These are phyloP conservation scores for Elachura formosa DNA, from an alignment of 2,113 vertebrate species.

Conservation along the genomic window DNA sequence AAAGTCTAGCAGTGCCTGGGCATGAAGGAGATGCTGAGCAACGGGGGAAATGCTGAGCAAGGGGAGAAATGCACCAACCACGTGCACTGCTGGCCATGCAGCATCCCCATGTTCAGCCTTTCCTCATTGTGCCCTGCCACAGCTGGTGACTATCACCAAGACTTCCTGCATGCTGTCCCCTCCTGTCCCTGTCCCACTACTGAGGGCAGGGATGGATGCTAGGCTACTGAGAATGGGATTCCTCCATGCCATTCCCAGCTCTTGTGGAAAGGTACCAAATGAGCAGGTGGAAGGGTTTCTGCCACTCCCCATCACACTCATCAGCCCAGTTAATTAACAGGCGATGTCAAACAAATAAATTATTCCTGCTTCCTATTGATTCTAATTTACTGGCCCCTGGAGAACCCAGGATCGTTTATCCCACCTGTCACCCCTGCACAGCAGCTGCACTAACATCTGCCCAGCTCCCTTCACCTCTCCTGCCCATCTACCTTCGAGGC, in stretches of 20 bases:
- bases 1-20: not conserved
- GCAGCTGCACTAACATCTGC: conserved; percentile 39
- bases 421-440: conserved; percentile 45
- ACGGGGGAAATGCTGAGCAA: not conserved
- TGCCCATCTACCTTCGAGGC: not conserved
- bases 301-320: not conserved
- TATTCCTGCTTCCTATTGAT: conserved; percentile 61
- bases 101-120: fast-evolving
- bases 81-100: fast-evolving
- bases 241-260: not conserved
- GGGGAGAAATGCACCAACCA: too few relatives aligned
- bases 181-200: not conserved
- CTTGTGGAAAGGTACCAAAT: not conserved
- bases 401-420: not conserved
- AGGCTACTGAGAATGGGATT: not conserved
- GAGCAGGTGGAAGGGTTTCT: not conserved
- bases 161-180: fast-evolving
- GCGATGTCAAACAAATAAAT: conserved; percentile 54
- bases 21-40: not conserved
- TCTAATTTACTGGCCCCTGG: conserved; percentile 51
- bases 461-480: not conserved
- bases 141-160: fast-evolving
- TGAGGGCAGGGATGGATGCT: fast-evolving
- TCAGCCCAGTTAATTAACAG: conserved; percentile 56
- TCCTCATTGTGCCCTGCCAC: not conserved